Conservation (phyloP, 1,140 invertebrate genomes). For the Rhynchophorus ferrugineus region DNA sequence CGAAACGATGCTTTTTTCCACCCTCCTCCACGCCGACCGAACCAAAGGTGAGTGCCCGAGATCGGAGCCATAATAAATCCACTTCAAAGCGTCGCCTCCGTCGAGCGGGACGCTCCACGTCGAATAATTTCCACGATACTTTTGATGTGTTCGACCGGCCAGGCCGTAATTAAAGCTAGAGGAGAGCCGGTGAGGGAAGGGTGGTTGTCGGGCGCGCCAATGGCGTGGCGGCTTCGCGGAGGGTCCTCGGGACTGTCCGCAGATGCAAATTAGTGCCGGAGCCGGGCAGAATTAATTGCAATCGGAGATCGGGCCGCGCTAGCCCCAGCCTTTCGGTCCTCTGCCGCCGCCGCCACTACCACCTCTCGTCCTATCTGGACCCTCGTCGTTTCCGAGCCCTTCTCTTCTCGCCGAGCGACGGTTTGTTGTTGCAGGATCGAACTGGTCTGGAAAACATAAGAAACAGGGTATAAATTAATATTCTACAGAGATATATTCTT, state of each 20-base stretch:
- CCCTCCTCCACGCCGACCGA: not conserved
- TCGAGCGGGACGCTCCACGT: slow-evolving; percentile 10
- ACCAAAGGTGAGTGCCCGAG: not conserved
- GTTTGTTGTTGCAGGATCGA: not conserved
- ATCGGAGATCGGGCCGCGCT: slow-evolving; percentile 37
- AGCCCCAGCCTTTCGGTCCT: slow-evolving; percentile 11
- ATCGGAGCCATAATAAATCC: slow-evolving; percentile 8
- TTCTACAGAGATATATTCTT: too few species aligned
- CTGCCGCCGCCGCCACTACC: not conserved
- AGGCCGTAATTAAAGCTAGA: slow-evolving; percentile 13
- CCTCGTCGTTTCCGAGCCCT: not conserved
- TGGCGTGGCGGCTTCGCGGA: not conserved
- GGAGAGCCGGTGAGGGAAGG: slow-evolving; percentile 1
- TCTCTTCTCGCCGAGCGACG: not conserved
- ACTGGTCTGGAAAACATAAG: too few species aligned
- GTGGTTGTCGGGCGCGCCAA: slow-evolving; percentile 5
- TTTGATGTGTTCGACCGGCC: slow-evolving; percentile 20
- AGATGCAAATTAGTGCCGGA: slow-evolving; percentile 41
- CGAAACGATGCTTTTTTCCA: too few species aligned
- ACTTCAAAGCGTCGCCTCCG: slow-evolving; percentile 2
- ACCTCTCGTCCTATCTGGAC: not conserved
- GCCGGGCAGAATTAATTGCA: slow-evolving; percentile 39
- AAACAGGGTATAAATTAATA: too few species aligned
- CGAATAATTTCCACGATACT: slow-evolving; percentile 15
- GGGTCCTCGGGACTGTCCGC: slow-evolving; percentile 31